A percentile compares a stretch with the other conserved stretches of the same genome.
Conservation (phyloP, 2,113 vertebrate genomes). For the Leptodactylus fuscus region DNA sequence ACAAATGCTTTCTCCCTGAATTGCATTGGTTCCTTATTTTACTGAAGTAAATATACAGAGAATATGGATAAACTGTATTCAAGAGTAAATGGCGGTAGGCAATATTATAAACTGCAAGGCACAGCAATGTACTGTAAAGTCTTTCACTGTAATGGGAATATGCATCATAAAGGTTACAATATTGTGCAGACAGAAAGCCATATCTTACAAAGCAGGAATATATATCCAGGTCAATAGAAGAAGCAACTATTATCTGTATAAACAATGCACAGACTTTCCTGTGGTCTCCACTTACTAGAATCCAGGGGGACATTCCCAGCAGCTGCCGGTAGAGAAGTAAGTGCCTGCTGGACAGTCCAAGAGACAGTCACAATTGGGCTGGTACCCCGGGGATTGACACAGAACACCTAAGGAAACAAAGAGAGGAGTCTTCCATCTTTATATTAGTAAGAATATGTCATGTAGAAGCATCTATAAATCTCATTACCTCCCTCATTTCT, state of each 20-base stretch:
- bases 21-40: too few relatives aligned
- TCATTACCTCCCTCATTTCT: conserved; percentile 29
- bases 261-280: not conserved
- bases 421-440: conserved; percentile 2
- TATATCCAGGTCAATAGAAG: not conserved
- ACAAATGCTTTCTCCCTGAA: too few relatives aligned
- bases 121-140: not conserved
- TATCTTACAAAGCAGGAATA: not conserved
- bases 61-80: not conserved
- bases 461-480: conserved; percentile 21
- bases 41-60: too few relatives aligned
- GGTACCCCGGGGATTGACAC: conserved; percentile 52
- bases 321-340: conserved; percentile 73
- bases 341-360: conserved; percentile 73
- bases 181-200: too few relatives aligned
- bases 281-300: conserved; percentile 78
- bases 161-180: too few relatives aligned
- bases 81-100: not conserved
- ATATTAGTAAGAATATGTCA: conserved; percentile 31
- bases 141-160: not conserved
- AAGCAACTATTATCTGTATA: not conserved
- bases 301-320: conserved; percentile 80
- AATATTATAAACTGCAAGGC: not conserved
- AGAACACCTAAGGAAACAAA: conserved; percentile 55
- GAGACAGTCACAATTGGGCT: conserved; percentile 64